Evolutionary conservation across 2,113 vertebrate genomes (phyloP), one percentile per base, ranked within the genome.

Genomic region (Mirza zaza): DNA sequence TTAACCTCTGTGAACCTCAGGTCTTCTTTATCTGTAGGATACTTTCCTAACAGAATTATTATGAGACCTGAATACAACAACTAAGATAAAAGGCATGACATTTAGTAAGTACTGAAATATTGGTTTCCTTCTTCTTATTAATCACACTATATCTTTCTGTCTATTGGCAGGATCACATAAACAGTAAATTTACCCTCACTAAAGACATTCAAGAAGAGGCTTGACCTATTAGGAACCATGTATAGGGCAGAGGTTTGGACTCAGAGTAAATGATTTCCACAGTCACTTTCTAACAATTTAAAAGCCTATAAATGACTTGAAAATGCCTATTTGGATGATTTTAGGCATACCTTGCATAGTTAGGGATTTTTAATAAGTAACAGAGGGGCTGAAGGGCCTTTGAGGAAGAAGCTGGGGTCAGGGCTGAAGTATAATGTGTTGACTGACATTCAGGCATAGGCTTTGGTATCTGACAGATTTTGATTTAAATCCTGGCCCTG

Each of bases 391-490:
- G 32, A 87, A 91, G 42, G 42, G n/a, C 15, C 68, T 57, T 91
- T 50, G 45, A 48, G 50, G 81, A 93, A 95, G 21, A 94, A 91
- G 29, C 67, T 90, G 18, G 23, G 2, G 12, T 89, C 65, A 88
- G 42, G 14, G n/a, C n/a, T 93, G 89, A 96, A 86, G 11, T 83
- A 65, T 87, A 88, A 71, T 91, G 34, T 94, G 42, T 93, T 83
- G 48, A 79, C 48, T 83, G 42, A 67, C 68, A 20, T 88, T 96
- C 29, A 91, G 27, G 61, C 48, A 88, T 65, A 92, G 73, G 25
- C 42, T 92, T 97, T 94, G 61, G 57, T 52, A 96, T 90, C 65
- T 94, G 59, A 75, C 27, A 83, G 71, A 88, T 32, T 87, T 96
- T 94, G 36, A 11, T 52, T 94, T 96, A 96, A 96, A 83, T 68